These are phyloP conservation scores for Prionace glauca DNA, from an alignment of 2,797 vertebrate species.

Conservation along the genomic window DNA sequence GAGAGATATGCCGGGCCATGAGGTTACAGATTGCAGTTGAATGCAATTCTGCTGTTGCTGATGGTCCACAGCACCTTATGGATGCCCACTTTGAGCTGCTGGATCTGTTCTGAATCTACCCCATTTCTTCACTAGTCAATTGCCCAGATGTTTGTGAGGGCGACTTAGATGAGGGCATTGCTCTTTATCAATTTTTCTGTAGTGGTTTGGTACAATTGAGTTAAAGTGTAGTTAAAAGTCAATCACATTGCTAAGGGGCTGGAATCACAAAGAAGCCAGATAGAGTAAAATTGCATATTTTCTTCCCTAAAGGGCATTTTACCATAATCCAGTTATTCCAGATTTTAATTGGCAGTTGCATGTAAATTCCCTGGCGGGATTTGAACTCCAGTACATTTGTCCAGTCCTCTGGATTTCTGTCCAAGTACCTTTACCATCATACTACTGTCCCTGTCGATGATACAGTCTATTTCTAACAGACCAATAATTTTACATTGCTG, in stretches of 20 bases:
- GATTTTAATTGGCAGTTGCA: neutral
- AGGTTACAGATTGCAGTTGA: neutral
- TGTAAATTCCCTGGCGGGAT: neutral
- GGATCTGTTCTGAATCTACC: neutral
- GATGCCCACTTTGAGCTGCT: neutral
- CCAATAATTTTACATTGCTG: neutral
- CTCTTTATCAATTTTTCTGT: neutral
- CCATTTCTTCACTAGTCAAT: neutral
- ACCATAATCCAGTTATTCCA: neutral
- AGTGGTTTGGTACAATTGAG: neutral
- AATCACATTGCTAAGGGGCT: neutral
- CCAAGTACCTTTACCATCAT: neutral
- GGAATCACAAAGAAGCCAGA: neutral
- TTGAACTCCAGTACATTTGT: neutral
- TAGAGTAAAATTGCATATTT: neutral
- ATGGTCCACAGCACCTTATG: neutral
- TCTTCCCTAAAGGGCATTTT: neutral
- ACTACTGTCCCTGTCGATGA: neutral
- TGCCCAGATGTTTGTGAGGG: neutral
- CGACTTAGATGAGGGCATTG: neutral
- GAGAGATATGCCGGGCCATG: neutral
- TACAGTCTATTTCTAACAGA: neutral
- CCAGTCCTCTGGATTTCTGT: neutral
- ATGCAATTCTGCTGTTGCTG: neutral
- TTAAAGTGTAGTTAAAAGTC: neutral